These are phyloP conservation scores for Cosmia pyralina DNA, from an alignment of 2,888 invertebrate genomes.

Conservation along the genomic window DNA sequence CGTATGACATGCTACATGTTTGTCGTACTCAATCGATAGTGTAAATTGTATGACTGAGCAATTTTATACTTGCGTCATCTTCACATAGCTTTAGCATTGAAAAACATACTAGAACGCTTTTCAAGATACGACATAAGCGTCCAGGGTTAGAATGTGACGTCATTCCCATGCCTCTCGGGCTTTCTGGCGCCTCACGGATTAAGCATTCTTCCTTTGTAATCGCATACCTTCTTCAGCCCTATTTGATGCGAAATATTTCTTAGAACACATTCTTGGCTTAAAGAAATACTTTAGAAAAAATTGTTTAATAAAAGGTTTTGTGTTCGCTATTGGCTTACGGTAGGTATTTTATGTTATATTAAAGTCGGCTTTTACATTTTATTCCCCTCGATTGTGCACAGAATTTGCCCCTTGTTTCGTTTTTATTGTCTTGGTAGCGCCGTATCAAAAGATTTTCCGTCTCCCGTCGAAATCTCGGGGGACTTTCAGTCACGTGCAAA, in stretches of 20 bases:
- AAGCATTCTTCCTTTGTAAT: constrained; percentile 47
- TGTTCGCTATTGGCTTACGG: not conserved
- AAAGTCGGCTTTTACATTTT: constrained; percentile 19
- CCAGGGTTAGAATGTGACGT: constrained; percentile 37
- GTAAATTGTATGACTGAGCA: constrained; percentile 10
- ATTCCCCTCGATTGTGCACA: constrained; percentile 18
- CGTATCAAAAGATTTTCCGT: constrained; percentile 35
- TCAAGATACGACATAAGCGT: constrained; percentile 15
- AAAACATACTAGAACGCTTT: not conserved
- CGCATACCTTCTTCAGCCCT: not conserved
- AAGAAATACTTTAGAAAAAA: not conserved
- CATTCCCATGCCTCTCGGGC: constrained; percentile 21
- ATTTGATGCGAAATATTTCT: not conserved
- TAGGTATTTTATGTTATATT: not conserved
- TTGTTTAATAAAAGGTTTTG: too few species aligned
- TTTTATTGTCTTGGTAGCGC: constrained; percentile 10
- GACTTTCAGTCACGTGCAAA: constrained; percentile 19
- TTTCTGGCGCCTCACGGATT: constrained; percentile 39
- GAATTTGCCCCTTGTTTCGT: constrained; percentile 14
- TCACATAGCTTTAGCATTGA: not conserved
- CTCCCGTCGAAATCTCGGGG: constrained; percentile 12
- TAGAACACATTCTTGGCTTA: not conserved
- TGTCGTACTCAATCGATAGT: not conserved
- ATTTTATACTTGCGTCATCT: constrained; percentile 5
- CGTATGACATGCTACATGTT: not conserved